Evolutionary conservation across 2,113 vertebrate genomes (phyloP), one percentile per base, ranked within the genome.

Genomic region (Balaeniceps rex): DNA sequence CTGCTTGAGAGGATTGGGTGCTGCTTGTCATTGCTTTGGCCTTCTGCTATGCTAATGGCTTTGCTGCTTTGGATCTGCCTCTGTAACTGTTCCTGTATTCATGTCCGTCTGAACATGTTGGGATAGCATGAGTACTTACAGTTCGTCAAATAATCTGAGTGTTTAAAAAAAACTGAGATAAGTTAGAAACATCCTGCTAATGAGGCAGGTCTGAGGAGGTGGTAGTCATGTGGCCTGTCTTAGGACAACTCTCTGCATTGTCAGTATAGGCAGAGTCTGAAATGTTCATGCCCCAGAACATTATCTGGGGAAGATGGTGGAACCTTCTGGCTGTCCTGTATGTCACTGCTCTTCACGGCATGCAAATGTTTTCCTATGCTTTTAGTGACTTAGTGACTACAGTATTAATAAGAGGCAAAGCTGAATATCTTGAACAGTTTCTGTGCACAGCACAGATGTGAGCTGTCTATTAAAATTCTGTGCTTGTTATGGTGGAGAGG

Each of bases 31-130:
- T 47, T 66, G 44, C 21, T 47, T 81, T 19, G 54, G 12, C n/a
- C 25, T 63, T 36, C 22, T 74, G 12, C 72, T 69, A 0, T 40
- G n/a, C 36, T 46, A 8, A 54, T 52, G 42, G 9, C 17, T 47
- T 69, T 19, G 16, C 31, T 70, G 47, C 33, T 58, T 51, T 49
- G 22, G 3, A 7, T 52, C 38, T 57, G 49, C 21, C 10, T 1
- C 11, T 40, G 12, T 34, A 21, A 6, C 60, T 31, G 9, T 13
- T 75, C 12, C 57, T 47, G 15, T 34, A 16, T 21, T 36, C 11
- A 0, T 2, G 19, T 3, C 0, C 25, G 8, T 29, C 64, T 3
- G 2, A 33, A 38, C 57, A 1, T 6, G 1, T 3, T 61, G 51
- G 29, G 34, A 5, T 33, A 42, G 26, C 31, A 47, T 1, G 4